Evolutionary conservation across 2,797 vertebrate genomes (phyloP).

Genomic region (Cuculus canorus): DNA sequence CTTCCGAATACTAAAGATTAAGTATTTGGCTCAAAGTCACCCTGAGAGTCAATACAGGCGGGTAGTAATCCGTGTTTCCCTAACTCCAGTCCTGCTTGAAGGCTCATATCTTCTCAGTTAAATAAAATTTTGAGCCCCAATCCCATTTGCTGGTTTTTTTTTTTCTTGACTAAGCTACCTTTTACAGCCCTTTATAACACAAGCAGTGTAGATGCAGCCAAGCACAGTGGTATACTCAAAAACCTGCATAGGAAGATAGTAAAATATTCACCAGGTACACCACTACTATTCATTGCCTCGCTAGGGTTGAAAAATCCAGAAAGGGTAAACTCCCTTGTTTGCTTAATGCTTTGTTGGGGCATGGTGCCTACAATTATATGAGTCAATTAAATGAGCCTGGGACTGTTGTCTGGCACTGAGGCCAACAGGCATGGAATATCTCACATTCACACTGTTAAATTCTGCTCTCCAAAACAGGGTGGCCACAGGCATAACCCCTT

Average conservation of each 20-base stretch:
- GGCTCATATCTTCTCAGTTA: background rate
- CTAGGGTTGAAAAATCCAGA: background rate
- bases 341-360: background rate
- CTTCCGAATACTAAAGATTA: background rate
- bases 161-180: background rate
- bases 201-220: background rate
- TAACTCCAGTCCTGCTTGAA: background rate
- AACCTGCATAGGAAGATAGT: background rate
- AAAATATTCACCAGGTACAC: background rate
- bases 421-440: background rate
- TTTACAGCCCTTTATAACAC: background rate
- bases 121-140: background rate
- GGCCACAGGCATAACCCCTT: background rate
- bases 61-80: background rate
- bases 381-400: background rate
- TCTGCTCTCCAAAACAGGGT: background rate
- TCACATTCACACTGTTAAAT: background rate
- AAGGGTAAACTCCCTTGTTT: background rate
- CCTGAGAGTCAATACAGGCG: background rate
- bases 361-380: background rate
- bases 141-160: background rate
- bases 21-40: background rate
- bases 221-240: background rate
- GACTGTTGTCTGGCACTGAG: background rate
- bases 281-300: background rate